Base-by-base conservation (phyloP, 2,113 vertebrate species). In the Indicator indicator region DNA sequence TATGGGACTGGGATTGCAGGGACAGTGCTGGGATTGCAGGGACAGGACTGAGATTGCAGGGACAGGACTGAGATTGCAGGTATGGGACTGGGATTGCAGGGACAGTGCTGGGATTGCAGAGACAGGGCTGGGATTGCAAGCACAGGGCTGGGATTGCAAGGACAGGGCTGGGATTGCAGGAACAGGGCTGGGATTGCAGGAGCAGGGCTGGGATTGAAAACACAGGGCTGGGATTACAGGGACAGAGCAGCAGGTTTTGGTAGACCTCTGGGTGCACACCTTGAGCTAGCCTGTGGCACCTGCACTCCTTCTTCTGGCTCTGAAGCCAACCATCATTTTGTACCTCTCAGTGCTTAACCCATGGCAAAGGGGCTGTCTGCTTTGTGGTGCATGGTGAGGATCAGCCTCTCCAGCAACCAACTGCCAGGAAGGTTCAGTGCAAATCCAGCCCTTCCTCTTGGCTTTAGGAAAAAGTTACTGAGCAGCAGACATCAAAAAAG, bases 361-460 rank as follows among this genome's bases (percentile, higher is more conserved):
- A 58, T 4, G 42, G 72, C 54, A 65, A 32, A 52, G 54, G n/a
- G 27, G 13, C 3, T 1, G 30, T 52, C 33, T 79, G n/a, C 54
- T 69, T 27, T 60, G 12, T 27, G 88, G 68, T 4, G n/a, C 38
- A 21, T 1, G 10, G 52, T 40, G 52, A 42, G 71, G 40, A 73
- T 56, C 79, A 88, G 13, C 19, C 38, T 19, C 2, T 15, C 1
- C 5, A 63, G 46, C 27, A 72, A 50, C 0, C 2, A 62, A 17
- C 33, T 7, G 15, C 50, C 87, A 76, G 42, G 72, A 86, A 44
- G 2, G 2, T 50, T 93, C 91, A 95, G 91, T 90, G 91, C 94
- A 94, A 93, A 86, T 11, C 86, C 1, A 95, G 94, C 62, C 72
- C 55, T 13, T 69, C 62, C 55, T 78, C 27, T 36, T 15, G 36